Base-by-base conservation (phyloP, 2,797 vertebrate species). In the Falco columbarius region DNA sequence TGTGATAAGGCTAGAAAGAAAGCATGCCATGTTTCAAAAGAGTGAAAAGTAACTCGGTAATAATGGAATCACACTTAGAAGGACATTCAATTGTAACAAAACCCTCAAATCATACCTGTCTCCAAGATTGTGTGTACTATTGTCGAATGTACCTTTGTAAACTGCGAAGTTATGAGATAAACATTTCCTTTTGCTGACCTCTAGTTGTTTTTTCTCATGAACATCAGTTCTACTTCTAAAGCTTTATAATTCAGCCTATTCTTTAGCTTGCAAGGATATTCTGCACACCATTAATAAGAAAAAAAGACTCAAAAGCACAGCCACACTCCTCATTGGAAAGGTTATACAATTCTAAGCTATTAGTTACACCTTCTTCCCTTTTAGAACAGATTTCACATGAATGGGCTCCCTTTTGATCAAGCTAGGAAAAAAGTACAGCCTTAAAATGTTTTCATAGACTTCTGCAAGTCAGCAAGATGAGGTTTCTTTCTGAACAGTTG, bases 1-100 rank as follows among this genome's bases (percentile, higher is more conserved):
- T 22, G 47, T 40, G 87, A 97, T 15, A 80, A 67, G 62, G 46
- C 88, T 93, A 92, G 73, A 94, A 93, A 92, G 89, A 58, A 93
- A 96, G 84, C 91, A 95, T 80, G 86, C 84, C 85, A 70, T 36
- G 81, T 80, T 90, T 92, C 68, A 94, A 80, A 56, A 86, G 40
- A 72, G 63, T 61, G 63, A 86, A 86, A 46, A 89, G 36, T 15
- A 95, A 83, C 73, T 85, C 56, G 71, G 4, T 49, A 72, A 70
- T 42, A 84, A 89, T 4, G 38, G 65, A 77, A 92, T 24, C 16
- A 86, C 46, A 85, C n/a, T 74, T 46, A 86, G 55, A 83, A 88
- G 55, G 59, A 73, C 72, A 95, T 73, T 92, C n/a, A 87, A 4
- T 26, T 66, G 10, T 5, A 90, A 79, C 9, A 80, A 49, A 90